Percentiles rank a stretch among this genome's conserved stretches.
phyloP scores from a whole-genome alignment of 2,888 invertebrate genomes.

The Cephus nigrinus region DNA sequence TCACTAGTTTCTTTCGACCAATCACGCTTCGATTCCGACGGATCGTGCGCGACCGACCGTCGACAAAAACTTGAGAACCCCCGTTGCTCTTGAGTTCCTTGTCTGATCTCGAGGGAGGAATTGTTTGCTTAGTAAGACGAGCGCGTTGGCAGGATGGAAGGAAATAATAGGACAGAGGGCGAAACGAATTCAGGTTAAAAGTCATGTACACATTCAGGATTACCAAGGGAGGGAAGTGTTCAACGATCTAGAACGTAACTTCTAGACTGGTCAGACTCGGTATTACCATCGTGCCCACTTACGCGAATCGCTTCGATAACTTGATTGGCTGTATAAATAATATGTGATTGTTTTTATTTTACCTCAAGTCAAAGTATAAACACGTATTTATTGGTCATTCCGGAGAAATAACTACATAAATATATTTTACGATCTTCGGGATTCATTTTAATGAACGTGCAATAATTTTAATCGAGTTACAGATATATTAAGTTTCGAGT shows the following conservation, averaged over 20 bases:
- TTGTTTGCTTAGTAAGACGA: slow-evolving; percentile 14
- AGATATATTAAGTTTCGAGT: neutral
- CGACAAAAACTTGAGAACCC: neutral
- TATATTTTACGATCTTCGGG: neutral
- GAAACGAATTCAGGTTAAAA: slow-evolving; percentile 34
- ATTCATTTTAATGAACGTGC: neutral
- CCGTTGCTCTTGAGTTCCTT: neutral
- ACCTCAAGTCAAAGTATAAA: neutral
- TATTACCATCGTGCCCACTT: neutral
- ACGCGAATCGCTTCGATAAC: neutral
- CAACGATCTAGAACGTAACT: neutral
- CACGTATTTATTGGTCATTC: neutral
- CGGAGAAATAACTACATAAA: neutral
- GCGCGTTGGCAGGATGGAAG: neutral
- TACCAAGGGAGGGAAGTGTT: neutral
- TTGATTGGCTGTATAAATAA: neutral
- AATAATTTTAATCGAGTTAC: neutral
- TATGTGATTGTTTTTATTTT: neutral
- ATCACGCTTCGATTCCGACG: neutral
- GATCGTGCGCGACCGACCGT: neutral
- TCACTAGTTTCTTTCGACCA: neutral
- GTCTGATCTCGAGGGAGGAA: slow-evolving; percentile 1
- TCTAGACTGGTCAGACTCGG: neutral
- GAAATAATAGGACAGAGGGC: slow-evolving; percentile 7
- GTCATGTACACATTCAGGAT: slow-evolving; percentile 22